These are phyloP conservation scores for Ornithoptera alexandrae DNA, from an alignment of 2,888 invertebrate species.

Conservation along the genomic window DNA sequence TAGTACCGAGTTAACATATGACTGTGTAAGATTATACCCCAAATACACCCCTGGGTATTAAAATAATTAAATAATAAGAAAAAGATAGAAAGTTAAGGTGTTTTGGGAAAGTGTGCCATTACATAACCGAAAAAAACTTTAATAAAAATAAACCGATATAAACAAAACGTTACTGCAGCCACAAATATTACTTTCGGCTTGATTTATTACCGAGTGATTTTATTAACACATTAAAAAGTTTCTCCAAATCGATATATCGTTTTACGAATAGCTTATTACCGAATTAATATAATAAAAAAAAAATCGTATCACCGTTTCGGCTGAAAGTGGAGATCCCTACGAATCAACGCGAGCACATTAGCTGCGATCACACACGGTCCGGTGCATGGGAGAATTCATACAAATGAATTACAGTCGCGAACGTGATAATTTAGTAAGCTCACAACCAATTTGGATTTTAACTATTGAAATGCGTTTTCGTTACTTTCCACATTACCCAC, in stretches of 20 bases:
- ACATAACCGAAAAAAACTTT: neutral
- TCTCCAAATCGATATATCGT: conserved; percentile 17
- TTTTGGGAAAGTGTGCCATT: neutral
- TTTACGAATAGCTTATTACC: neutral
- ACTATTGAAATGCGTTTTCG: conserved; percentile 78
- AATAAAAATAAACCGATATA: neutral
- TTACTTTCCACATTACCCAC: conserved; percentile 64
- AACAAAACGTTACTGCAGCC: neutral
- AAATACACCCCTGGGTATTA: no score
- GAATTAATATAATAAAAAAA: neutral
- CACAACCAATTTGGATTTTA: conserved; percentile 69
- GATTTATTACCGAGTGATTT: conserved; percentile 14
- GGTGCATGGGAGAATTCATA: conserved; percentile 64
- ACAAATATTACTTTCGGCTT: conserved; percentile 2
- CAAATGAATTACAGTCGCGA: conserved; percentile 66
- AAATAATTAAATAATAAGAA: neutral
- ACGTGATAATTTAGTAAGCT: conserved; percentile 74
- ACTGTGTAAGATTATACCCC: neutral
- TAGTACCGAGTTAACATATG: conserved; percentile 2
- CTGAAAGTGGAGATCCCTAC: conserved; percentile 33
- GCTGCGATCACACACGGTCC: conserved; percentile 64
- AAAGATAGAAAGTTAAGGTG: neutral
- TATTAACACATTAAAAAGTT: conserved; percentile 18
- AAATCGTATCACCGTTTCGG: neutral
- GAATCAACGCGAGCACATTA: conserved; percentile 61